phyloP scores from a whole-genome alignment of 2,888 invertebrate species.

The Leucophenga maculata region DNA sequence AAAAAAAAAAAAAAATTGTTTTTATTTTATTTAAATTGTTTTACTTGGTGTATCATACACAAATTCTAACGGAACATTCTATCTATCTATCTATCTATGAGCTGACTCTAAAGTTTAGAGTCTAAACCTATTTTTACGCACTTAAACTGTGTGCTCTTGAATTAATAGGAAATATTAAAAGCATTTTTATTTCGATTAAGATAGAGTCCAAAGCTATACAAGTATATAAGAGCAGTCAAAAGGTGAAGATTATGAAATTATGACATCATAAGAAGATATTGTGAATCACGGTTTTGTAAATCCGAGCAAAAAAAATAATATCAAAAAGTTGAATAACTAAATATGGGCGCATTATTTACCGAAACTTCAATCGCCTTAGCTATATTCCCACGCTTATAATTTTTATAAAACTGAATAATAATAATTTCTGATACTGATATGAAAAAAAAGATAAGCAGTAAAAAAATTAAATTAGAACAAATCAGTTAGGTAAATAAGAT shows the following conservation, averaged over 20 bases:
- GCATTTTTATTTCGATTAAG: not conserved
- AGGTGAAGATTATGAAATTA: slow-evolving; percentile 1
- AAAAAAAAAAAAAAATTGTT: too few relatives aligned
- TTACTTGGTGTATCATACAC: too few relatives aligned
- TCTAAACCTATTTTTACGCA: not conserved
- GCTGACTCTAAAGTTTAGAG: too few relatives aligned
- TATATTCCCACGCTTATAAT: slow-evolving; percentile 2
- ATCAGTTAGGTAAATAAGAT: slow-evolving; percentile 51
- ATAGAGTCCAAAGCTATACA: not conserved
- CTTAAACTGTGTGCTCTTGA: slow-evolving; percentile 3
- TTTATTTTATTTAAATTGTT: too few relatives aligned
- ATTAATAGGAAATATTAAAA: slow-evolving; percentile 6
- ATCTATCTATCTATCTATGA: too few relatives aligned
- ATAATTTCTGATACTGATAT: not conserved
- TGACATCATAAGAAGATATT: too few relatives aligned
- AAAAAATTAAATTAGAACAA: slow-evolving; percentile 44
- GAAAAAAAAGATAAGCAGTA: slow-evolving; percentile 45
- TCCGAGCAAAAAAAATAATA: not conserved
- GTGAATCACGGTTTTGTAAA: not conserved
- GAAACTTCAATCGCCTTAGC: not conserved
- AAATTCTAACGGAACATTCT: too few relatives aligned
- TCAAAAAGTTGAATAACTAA: too few relatives aligned
- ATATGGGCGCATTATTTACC: too few relatives aligned
- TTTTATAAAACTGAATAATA: not conserved
- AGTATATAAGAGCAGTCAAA: not conserved